Conservation (phyloP, 2,888 invertebrate genomes). For the Latheticus oryzae region DNA sequence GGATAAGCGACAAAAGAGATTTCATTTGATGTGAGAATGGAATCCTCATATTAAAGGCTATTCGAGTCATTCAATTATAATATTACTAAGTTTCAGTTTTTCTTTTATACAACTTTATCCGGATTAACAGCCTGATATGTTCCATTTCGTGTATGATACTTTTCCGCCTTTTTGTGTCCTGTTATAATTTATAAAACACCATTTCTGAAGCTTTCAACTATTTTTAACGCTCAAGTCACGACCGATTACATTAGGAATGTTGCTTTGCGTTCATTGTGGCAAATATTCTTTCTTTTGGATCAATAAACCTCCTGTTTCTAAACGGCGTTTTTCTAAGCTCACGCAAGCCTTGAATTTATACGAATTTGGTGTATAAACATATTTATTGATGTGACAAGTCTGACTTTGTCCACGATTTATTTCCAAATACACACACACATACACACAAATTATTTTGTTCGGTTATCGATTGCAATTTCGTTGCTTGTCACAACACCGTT, state of each 20-base stretch:
- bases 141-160: too few relatives aligned
- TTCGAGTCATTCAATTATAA: neutral
- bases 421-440: too few relatives aligned
- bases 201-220: too few relatives aligned
- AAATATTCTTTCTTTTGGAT: conserved; percentile 21
- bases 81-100: too few relatives aligned
- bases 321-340: conserved; percentile 25
- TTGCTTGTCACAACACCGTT: too few relatives aligned
- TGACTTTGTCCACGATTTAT: too few relatives aligned
- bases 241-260: neutral
- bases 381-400: conserved; percentile 2
- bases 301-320: conserved; percentile 32
- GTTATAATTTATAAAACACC: too few relatives aligned
- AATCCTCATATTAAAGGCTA: conserved; percentile 1
- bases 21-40: conserved; percentile 1
- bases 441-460: too few relatives aligned
- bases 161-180: too few relatives aligned
- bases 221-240: too few relatives aligned
- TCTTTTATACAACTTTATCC: too few relatives aligned
- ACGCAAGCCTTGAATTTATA: conserved; percentile 25
- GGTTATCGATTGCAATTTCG: conserved; percentile 7
- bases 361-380: conserved; percentile 19
- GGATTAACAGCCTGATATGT: too few relatives aligned
- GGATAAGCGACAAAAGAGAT: conserved; percentile 9
- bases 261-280: conserved; percentile 25